Evolutionary conservation across 2,888 invertebrate genomes (phyloP).

Genomic region (Matsumyia berberina): DNA sequence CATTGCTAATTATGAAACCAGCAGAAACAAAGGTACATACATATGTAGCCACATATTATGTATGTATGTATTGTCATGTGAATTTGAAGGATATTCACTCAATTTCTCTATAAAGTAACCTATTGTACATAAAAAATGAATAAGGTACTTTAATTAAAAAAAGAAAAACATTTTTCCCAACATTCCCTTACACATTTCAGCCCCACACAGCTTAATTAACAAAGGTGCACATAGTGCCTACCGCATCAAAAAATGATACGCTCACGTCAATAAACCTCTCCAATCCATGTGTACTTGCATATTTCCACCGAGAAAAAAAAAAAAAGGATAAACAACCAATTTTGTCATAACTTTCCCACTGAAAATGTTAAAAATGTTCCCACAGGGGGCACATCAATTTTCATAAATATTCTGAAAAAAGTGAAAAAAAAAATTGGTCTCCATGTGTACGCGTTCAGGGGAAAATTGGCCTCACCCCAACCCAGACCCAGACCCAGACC

Average conservation of each 20-base stretch:
- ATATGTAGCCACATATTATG: too few species aligned
- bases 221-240: neutral
- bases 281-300: neutral
- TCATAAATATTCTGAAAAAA: neutral
- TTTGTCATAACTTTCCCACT: constrained; percentile 7
- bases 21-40: too few species aligned
- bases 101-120: too few species aligned
- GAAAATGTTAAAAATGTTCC: neutral
- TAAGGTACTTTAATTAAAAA: neutral
- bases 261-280: constrained; percentile 5
- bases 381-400: neutral
- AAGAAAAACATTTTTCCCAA: neutral
- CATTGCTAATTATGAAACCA: too few species aligned
- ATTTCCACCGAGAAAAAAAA: neutral
- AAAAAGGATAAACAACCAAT: constrained; percentile 6
- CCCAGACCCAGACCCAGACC: too few species aligned
- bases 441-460: neutral
- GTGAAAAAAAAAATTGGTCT: neutral
- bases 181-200: neutral
- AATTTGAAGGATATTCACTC: too few species aligned
- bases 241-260: neutral
- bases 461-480: constrained; percentile 1
- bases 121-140: too few species aligned
- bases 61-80: too few species aligned
- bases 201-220: constrained; percentile 10